Conservation (phyloP, 2,797 vertebrate species). For the Semaprochilodus insignis region DNA sequence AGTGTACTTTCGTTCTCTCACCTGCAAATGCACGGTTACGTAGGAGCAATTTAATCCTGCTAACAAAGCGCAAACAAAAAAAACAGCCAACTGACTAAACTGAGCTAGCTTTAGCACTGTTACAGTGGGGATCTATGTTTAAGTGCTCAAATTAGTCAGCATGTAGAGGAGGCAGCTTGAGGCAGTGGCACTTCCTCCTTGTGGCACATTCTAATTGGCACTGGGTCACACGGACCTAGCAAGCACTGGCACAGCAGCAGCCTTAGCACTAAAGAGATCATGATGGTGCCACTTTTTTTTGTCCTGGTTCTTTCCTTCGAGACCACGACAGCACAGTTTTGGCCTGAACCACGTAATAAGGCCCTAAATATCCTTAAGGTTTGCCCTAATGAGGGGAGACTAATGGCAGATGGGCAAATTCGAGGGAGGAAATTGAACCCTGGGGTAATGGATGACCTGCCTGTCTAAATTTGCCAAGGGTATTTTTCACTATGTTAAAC, state of each 20-base stretch:
- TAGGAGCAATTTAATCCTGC: neutral
- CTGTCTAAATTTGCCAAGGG: slow-evolving; percentile 41
- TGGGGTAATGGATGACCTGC: slow-evolving; percentile 53
- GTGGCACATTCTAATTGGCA: slow-evolving; percentile 56
- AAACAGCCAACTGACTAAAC: neutral
- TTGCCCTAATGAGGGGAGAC: slow-evolving; percentile 51
- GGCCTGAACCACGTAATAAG: slow-evolving; percentile 49
- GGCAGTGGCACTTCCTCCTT: slow-evolving; percentile 41
- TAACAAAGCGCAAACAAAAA: neutral
- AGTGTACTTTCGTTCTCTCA: neutral
- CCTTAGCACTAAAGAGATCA: slow-evolving; percentile 42
- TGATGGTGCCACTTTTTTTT: slow-evolving; percentile 31
- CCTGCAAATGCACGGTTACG: neutral
- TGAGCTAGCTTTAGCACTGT: slow-evolving; percentile 14
- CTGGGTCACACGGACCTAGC: slow-evolving; percentile 29
- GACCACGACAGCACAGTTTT: slow-evolving; percentile 42
- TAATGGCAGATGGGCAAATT: slow-evolving; percentile 48
- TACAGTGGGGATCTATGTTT: slow-evolving; percentile 10
- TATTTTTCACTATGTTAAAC: slow-evolving; percentile 53
- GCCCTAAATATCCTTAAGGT: slow-evolving; percentile 49
- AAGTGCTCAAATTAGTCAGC: slow-evolving; percentile 18
- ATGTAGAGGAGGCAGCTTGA: slow-evolving; percentile 51
- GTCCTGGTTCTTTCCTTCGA: slow-evolving; percentile 32
- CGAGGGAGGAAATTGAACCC: slow-evolving; percentile 49
- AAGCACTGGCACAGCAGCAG: neutral